Conservation (phyloP, 2,888 invertebrate species). For the Schizaphis graminum region DNA sequence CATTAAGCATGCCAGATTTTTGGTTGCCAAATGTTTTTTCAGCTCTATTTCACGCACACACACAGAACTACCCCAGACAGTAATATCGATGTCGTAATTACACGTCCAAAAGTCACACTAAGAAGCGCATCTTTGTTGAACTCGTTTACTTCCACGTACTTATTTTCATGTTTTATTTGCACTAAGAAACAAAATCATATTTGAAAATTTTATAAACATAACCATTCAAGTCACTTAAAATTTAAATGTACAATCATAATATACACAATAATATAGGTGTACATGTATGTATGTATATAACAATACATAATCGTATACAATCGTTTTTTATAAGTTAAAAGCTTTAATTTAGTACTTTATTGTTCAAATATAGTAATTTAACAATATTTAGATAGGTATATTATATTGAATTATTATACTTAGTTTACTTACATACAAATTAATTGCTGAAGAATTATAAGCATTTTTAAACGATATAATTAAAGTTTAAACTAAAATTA, state of each 20-base stretch:
- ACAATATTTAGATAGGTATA: not conserved
- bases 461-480: not conserved
- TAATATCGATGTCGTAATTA: constrained; percentile 4
- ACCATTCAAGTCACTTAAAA: not conserved
- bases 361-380: not conserved
- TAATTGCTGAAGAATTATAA: not conserved
- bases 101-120: not conserved
- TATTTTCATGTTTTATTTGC: not conserved
- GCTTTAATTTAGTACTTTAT: not conserved
- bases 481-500: not conserved
- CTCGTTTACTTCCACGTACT: not conserved
- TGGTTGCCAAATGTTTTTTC: constrained; percentile 42
- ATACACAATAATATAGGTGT: not conserved
- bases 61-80: constrained; percentile 1
- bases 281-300: too few species aligned
- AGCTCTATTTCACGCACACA: constrained; percentile 12
- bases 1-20: constrained; percentile 23
- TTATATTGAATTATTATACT: not conserved
- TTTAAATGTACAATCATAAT: not conserved
- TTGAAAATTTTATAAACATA: not conserved
- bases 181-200: not conserved
- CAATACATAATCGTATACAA: too few species aligned
- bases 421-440: not conserved
- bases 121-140: not conserved
- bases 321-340: not conserved